Conservation (phyloP, 2,888 invertebrate genomes). For the Trissolcus brochymenae region DNA sequence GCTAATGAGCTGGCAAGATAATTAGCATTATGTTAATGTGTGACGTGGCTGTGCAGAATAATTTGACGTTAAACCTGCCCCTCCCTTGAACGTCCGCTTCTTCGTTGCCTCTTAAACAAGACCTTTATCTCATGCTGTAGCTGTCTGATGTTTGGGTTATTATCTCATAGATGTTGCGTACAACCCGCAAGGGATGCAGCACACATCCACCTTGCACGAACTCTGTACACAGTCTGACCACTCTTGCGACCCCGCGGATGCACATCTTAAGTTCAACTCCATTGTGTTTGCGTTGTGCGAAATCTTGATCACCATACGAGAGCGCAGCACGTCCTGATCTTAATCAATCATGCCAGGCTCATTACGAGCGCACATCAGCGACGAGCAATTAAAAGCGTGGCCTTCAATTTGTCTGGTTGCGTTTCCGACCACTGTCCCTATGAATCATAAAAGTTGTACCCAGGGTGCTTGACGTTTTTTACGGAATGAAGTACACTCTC, state of each 20-base stretch:
- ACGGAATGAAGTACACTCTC: slow-evolving; percentile 54
- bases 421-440: slow-evolving; percentile 10
- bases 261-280: slow-evolving; percentile 35
- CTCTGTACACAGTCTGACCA: slow-evolving; percentile 58
- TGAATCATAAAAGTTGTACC: slow-evolving; percentile 15
- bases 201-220: slow-evolving; percentile 34
- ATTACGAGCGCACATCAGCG: slow-evolving; percentile 26
- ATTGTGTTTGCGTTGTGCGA: slow-evolving; percentile 26
- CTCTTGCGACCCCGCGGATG: slow-evolving; percentile 16
- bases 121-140: slow-evolving; percentile 60
- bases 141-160: slow-evolving; percentile 69
- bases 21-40: slow-evolving; percentile 76
- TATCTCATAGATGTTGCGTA: slow-evolving; percentile 65
- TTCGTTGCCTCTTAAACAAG: slow-evolving; percentile 62
- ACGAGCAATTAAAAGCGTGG: slow-evolving; percentile 10
- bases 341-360: slow-evolving; percentile 25
- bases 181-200: slow-evolving; percentile 17
- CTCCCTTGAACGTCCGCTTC: slow-evolving; percentile 58
- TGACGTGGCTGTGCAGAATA: slow-evolving; percentile 66
- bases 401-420: slow-evolving; percentile 13
- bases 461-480: slow-evolving; percentile 34
- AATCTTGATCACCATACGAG: slow-evolving; percentile 23
- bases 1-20: slow-evolving; percentile 76
- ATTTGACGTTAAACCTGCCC: slow-evolving; percentile 66
- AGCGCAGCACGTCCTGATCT: slow-evolving; percentile 11